Base-by-base conservation (phyloP, 2,888 invertebrate genomes). In the Brenthis hecate region DNA sequence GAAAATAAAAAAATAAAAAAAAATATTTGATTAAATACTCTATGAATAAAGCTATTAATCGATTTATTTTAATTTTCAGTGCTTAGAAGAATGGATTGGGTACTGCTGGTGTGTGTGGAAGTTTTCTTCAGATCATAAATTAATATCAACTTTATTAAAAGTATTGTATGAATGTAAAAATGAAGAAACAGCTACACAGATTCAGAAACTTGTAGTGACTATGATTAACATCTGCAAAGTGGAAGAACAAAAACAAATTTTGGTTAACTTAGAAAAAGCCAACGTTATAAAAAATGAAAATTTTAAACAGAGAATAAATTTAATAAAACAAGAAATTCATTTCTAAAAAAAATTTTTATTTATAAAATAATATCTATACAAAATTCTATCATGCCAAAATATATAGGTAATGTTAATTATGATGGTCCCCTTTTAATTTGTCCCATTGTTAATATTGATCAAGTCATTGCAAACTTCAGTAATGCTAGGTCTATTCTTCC, bases 401-500 rank as follows among this genome's bases (percentile, higher is more conserved):
- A n/a, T n/a, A n/a, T n/a, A n/a, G n/a, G n/a, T n/a, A n/a, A 66
- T 62, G 60, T 71, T 69, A 28, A 55, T 48, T 19, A 58, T 56
- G 56, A 60, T 61, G 36, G 43, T 60, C 56, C 32, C 13, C n/a
- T 55, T 57, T 51, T 58, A 57, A 61, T 16, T 64, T 19, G 23
- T 43, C 50, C 16, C 47, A 53, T 75, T 65, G 47, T 73, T 73
- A 64, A 92, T 83, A 66, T 76, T 79, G 72, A 75, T 71, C 65
- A 94, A 80, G 51, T 78, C 80, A 68, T 87, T 81, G 74, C 90
- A 89, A 43, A 95, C 89, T 76, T 91, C 83, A 66, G 88, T 89
- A 92, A 96, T 95, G 14, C 91, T 85, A 0, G 95, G 95, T 76
- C 96, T 83, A 19, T 78, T 81, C 60, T 89, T 89, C 76, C 93